Percentiles rank a stretch among this genome's conserved stretches.
phyloP scores from a whole-genome alignment of 1,140 invertebrate species.

The Platorchestia sp. region DNA sequence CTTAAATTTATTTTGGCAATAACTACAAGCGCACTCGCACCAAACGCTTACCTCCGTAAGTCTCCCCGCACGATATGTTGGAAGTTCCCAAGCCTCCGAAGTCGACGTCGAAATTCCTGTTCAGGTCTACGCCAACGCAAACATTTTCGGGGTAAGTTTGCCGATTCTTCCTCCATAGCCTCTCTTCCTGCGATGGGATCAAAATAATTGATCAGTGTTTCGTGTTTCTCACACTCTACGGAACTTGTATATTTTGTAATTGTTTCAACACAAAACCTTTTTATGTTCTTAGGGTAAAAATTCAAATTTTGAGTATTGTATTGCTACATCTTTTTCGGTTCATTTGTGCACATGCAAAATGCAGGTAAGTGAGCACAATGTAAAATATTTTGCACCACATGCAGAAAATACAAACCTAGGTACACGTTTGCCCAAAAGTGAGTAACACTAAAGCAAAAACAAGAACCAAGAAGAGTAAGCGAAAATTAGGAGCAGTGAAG shows the following conservation, averaged over 20 bases:
- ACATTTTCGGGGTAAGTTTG: conserved; percentile 27
- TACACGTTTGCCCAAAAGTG: not conserved
- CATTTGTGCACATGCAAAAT: too few relatives aligned
- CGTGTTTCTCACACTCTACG: not conserved
- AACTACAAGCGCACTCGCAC: not conserved
- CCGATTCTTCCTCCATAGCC: conserved; percentile 69
- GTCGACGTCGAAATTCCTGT: conserved; percentile 69
- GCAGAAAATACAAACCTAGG: not conserved
- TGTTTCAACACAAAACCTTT: not conserved
- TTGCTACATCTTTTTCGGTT: not conserved
- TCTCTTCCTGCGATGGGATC: conserved; percentile 59
- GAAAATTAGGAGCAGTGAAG: not conserved
- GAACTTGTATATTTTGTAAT: not conserved
- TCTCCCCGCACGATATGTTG: conserved; percentile 72
- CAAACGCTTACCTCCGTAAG: conserved; percentile 72
- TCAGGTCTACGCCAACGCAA: conserved; percentile 69
- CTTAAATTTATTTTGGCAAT: not conserved
- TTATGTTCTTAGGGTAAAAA: not conserved
- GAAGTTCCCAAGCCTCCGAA: conserved; percentile 78
- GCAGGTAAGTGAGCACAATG: too few relatives aligned
- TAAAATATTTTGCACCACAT: not conserved
- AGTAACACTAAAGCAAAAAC: not conserved
- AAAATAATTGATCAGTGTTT: not conserved
- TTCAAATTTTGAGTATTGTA: not conserved
- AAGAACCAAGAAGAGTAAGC: not conserved